Base-by-base conservation (phyloP, 2,888 invertebrate species). In the Ormyrus nitidulus region DNA sequence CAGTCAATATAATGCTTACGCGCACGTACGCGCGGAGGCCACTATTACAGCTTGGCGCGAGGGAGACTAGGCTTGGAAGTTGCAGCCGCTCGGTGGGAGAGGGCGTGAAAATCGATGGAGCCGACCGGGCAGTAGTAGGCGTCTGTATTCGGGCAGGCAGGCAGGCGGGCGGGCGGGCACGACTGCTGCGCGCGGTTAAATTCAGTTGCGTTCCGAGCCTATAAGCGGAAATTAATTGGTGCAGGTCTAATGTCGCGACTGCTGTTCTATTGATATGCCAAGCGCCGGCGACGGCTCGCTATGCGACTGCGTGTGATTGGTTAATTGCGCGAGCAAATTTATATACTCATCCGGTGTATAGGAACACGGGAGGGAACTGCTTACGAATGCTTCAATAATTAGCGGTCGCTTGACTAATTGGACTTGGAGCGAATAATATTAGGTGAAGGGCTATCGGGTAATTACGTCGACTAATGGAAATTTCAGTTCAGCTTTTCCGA, bases 141-240 rank as follows among this genome's bases (percentile, higher is more conserved):
- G 61, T 5, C 58, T 59, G 34, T 34, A 34, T 34, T 2, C 34
- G 34, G 34, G 34, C 34, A 34, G 34, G 34, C 34, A n/a, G 71
- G 34, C 34, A 1, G 34, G 34, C 34, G 34, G 34, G 34, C 34
- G 34, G 34, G 34, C 51, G n/a, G 71, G 65, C 65, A 51, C 65
- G 65, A 51, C 51, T 69, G 10, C 68, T 34, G 56, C 68, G 51
- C 65, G 34, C 49, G 69, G 71, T 71, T 71, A 71, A 61, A 71
- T 61, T 61, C 71, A 59, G 51, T 61, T 48, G 61, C 49, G 51
- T 61, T n/a, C 59, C 71, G 54, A 8, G 51, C 44, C 61, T 51
- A 71, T 65, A 62, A 74, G 58, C 65, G 74, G 74, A 74, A 74
- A 74, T 74, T 74, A 74, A 74, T 74, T 74, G 74, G 64, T 56